Evolutionary conservation across 2,797 vertebrate species (phyloP).

Genomic region (Malurus leucopterus): DNA sequence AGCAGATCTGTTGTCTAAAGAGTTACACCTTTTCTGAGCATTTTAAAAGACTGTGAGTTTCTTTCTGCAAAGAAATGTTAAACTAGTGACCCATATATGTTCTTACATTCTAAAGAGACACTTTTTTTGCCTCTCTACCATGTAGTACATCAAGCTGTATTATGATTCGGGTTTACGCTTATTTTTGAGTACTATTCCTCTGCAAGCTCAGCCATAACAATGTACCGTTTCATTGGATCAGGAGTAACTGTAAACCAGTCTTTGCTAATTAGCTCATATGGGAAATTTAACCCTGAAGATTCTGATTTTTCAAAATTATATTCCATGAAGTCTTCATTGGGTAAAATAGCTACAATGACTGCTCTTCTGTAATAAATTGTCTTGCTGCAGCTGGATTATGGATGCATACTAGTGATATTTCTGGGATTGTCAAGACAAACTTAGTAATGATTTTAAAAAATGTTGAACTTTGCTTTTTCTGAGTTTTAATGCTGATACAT

Average conservation of each 20-base stretch:
- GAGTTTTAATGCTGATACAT: not conserved
- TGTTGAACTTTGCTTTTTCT: not conserved
- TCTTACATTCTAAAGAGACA: not conserved
- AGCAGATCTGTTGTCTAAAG: not conserved
- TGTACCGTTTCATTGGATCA: not conserved
- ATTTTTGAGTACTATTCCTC: not conserved
- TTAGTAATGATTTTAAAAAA: not conserved
- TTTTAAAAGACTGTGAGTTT: not conserved
- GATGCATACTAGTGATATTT: not conserved
- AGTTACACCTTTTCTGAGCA: accelerated
- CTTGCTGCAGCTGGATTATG: not conserved
- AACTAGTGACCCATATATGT: not conserved
- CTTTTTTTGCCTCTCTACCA: not conserved
- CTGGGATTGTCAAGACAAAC: not conserved
- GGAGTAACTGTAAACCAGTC: not conserved
- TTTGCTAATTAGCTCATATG: not conserved
- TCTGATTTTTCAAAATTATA: not conserved
- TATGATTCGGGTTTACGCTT: not conserved
- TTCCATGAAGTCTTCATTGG: not conserved
- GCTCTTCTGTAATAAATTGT: not conserved
- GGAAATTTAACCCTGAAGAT: not conserved
- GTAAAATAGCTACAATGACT: not conserved
- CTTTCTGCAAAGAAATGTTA: not conserved
- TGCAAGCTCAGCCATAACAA: not conserved
- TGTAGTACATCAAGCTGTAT: accelerated